Evolutionary conservation across 2,888 invertebrate genomes (phyloP).

Genomic region (Clusia tigrina): DNA sequence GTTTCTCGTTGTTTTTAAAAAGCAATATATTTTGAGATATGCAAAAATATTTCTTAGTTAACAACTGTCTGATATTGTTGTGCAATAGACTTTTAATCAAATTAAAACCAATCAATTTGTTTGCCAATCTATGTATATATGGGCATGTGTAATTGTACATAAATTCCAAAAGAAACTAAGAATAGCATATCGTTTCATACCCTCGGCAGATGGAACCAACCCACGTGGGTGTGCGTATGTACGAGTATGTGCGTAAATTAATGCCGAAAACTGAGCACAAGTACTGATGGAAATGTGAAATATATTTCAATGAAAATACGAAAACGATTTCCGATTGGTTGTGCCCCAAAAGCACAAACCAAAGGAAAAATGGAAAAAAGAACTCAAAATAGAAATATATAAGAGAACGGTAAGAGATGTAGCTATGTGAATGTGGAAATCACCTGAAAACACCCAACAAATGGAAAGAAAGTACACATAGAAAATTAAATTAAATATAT

Average conservation of each 20-base stretch:
- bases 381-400: neutral
- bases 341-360: slow-evolving; percentile 48
- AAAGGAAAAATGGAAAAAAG: slow-evolving; percentile 29
- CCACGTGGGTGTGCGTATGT: too few species aligned
- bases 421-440: neutral
- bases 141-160: neutral
- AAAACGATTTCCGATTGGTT: slow-evolving; percentile 54
- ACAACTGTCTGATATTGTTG: slow-evolving; percentile 15
- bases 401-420: slow-evolving; percentile 6
- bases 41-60: too few species aligned
- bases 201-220: too few species aligned
- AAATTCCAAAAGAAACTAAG: too few species aligned
- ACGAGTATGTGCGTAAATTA: neutral
- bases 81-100: slow-evolving; percentile 28
- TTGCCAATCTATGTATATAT: neutral
- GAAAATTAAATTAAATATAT: neutral
- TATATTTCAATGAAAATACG: slow-evolving; percentile 21
- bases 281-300: slow-evolving; percentile 5
- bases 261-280: neutral
- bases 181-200: too few species aligned
- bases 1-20: too few species aligned
- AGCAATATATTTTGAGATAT: too few species aligned
- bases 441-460: neutral
- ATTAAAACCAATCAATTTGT: slow-evolving; percentile 26
- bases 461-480: neutral